Evolutionary conservation across 2,888 invertebrate species (phyloP), one percentile per base, ranked within the genome.

Genomic region (Plutella xylostella): DNA sequence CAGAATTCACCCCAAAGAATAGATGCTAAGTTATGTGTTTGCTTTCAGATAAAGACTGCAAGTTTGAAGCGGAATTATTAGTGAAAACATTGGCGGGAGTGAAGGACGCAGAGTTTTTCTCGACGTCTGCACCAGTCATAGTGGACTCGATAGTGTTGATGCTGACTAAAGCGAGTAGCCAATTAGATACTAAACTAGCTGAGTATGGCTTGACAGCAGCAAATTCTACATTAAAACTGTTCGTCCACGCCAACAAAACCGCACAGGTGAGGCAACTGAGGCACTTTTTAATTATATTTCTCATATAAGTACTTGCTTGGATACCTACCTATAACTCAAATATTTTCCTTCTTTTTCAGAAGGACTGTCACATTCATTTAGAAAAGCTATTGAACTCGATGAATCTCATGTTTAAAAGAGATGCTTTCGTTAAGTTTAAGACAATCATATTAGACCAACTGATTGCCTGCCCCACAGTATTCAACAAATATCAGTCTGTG

Each of bases 221-320:
- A 3, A 66, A 60, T 28, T 62, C 59, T 48, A 38, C 66, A 6
- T 49, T 74, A 1, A 59, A 57, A 51, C 50, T 60, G 4, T 48
- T 63, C 28, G 51, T 49, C 17, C 48, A 52, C 14, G 47, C 52
- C n/a, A 28, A 28, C 9, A 28, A 28, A n/a, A n/a, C 4, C 3
- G 2, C 28, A 9, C 9, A 28, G 28, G 4, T 28, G 3, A n/a
- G n/a, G n/a, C n/a, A n/a, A n/a, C n/a, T n/a, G n/a, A n/a, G n/a
- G n/a, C n/a, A n/a, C n/a, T n/a, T n/a, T n/a, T n/a, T n/a, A n/a
- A n/a, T n/a, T n/a, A n/a, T n/a, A n/a, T n/a, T n/a, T n/a, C n/a
- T n/a, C n/a, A n/a, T n/a, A n/a, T n/a, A n/a, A n/a, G n/a, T n/a
- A n/a, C n/a, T n/a, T n/a, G 28, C n/a, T 25, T 28, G 28, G 11